Evolutionary conservation across 2,797 vertebrate genomes (phyloP).

Genomic region (Halcyon leucocephala): DNA sequence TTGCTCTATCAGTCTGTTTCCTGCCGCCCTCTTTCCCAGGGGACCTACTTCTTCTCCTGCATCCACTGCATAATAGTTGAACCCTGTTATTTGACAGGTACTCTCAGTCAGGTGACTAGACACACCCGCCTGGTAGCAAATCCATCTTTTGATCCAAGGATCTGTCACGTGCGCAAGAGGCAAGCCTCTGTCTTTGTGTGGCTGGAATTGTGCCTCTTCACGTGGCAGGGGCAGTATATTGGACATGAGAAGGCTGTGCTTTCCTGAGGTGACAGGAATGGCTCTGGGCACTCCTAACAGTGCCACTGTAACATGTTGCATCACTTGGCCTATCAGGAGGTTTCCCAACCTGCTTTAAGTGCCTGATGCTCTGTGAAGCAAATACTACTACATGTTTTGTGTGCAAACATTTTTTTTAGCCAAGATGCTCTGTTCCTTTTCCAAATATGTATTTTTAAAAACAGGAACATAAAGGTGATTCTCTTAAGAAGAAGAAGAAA

Average conservation of each 20-base stretch:
- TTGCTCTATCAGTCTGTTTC: not conserved
- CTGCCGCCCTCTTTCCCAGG: not conserved
- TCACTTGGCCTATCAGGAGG: not conserved
- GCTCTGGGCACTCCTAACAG: not conserved
- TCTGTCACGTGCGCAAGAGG: not conserved
- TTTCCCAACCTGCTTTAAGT: not conserved
- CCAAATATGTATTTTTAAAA: not conserved
- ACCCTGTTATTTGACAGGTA: not conserved
- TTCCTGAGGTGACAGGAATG: not conserved
- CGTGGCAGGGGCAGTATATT: not conserved
- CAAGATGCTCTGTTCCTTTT: not conserved
- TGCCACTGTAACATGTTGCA: fast-evolving
- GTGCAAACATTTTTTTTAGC: not conserved
- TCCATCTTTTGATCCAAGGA: not conserved
- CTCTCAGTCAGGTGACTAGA: not conserved
- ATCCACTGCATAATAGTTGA: not conserved
- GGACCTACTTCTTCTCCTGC: not conserved
- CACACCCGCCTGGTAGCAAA: not conserved
- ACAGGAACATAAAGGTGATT: slow-evolving; percentile 58
- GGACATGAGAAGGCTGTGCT: not conserved
- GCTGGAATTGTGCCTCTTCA: not conserved
- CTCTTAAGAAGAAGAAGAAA: slow-evolving; percentile 81
- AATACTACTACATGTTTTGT: fast-evolving
- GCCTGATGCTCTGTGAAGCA: not conserved
- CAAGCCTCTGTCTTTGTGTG: not conserved